Base-by-base conservation (phyloP, 92 coral and sea anemone species). In the Muricea muricata region DNA sequence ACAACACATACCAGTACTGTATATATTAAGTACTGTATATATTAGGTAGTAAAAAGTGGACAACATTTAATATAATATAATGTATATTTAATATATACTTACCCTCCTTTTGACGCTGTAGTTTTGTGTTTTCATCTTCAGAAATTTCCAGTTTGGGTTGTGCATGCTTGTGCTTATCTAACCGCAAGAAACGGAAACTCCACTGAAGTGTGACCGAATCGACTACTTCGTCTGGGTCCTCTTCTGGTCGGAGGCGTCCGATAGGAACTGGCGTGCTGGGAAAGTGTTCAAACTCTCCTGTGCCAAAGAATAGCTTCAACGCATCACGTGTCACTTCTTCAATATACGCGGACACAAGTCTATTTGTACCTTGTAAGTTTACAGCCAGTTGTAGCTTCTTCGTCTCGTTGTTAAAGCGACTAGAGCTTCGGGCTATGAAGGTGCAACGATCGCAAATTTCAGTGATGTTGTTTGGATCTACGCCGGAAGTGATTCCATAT, bases 391-490 rank as follows among this genome's bases (percentile, higher is more conserved):
- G 81, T 20, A 93, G 75, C 52, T 90, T 93, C 37, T 73, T 90
- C 37, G 91, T 88, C 42, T 79, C 92, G 61, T 74, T 92, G 0
- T 78, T 89, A 68, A 93, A 96, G 65, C 86, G 91, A 12, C 81
- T 65, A 45, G 91, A 79, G 41, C 92, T 92, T 41, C 73, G 88
- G 1, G 58, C 72, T 34, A 87, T 34, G 60, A 91, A 92, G 0
- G 95, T 95, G 52, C 91, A 86, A 15, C 97, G 93, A 46, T 86
- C 91, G 61, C 98, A 95, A 24, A 91, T 81, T 40, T 78, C 78
- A 2, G 91, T n/a, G 13, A 96, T 73, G 17, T 93, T 93, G 20
- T 93, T 96, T 18, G 83, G 32, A 60, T 60, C 33, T 28, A 60
- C 3, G 14, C 14, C 15, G 17, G n/a, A n/a, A n/a, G n/a, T n/a